Percentiles rank a stretch among this genome's conserved stretches.
Evolutionary conservation across 1,140 invertebrate species (phyloP).

Genomic region (Drosophila setifemur): DNA sequence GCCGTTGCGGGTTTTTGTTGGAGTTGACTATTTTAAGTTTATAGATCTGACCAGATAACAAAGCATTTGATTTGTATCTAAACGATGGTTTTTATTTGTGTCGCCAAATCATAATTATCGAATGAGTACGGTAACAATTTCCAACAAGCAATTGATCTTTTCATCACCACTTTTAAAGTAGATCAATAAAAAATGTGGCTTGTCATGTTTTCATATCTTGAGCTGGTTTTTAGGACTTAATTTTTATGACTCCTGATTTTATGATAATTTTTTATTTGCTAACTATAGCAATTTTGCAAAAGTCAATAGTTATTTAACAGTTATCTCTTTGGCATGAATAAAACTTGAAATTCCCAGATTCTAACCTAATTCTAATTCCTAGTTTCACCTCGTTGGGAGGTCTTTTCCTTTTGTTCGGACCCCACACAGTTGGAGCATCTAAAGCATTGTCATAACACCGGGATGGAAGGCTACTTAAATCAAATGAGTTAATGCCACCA

Average conservation of each 20-base stretch:
- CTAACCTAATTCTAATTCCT: too few relatives aligned
- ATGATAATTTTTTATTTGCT: too few relatives aligned
- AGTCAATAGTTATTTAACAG: too few relatives aligned
- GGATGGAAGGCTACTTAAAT: constrained; percentile 61
- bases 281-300: too few relatives aligned
- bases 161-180: too few relatives aligned
- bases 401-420: constrained; percentile 17
- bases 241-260: too few relatives aligned
- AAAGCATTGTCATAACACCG: constrained; percentile 57
- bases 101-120: not conserved
- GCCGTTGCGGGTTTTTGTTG: constrained; percentile 11
- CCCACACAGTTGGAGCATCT: constrained; percentile 40
- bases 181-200: too few relatives aligned
- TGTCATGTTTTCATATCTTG: too few relatives aligned
- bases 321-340: too few relatives aligned
- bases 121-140: too few relatives aligned
- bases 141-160: not conserved
- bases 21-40: constrained; percentile 5
- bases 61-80: constrained; percentile 3
- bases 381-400: constrained; percentile 29
- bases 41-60: constrained; percentile 19
- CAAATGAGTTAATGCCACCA: constrained; percentile 75
- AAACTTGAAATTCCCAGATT: not conserved
- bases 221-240: too few relatives aligned
- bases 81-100: not conserved